phyloP scores from a whole-genome alignment of 2,797 vertebrate species.

The Pseudopleuronectes americanus region DNA sequence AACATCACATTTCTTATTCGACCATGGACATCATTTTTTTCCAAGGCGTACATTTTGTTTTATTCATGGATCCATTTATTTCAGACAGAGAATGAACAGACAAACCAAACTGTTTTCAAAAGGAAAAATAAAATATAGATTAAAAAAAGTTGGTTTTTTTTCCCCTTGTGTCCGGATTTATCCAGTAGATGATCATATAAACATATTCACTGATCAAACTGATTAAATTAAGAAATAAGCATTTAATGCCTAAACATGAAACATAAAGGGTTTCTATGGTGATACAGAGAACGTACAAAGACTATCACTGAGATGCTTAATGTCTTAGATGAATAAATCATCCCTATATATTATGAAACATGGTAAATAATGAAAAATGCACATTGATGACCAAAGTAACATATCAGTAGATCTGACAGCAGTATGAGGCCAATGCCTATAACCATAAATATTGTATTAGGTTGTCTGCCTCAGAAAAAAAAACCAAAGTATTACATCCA shows the following conservation, averaged over 20 bases:
- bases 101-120: not conserved
- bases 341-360: conserved; percentile 52
- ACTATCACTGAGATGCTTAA: conserved; percentile 24
- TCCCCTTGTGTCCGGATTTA: not conserved
- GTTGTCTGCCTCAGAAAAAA: conserved; percentile 16
- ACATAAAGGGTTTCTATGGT: not conserved
- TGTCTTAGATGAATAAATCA: conserved; percentile 59
- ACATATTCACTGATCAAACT: conserved; percentile 1
- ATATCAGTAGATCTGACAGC: conserved; percentile 36
- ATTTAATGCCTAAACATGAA: not conserved
- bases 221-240: not conserved
- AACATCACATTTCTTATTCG: conserved; percentile 53
- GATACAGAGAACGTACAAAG: not conserved
- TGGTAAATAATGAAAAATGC: conserved; percentile 55
- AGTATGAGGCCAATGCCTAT: conserved; percentile 25
- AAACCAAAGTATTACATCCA: not conserved
- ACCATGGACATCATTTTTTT: conserved; percentile 24
- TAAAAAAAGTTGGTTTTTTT: not conserved
- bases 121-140: not conserved
- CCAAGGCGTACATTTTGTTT: conserved; percentile 6
- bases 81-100: not conserved
- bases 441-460: conserved; percentile 34
- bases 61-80: not conserved
- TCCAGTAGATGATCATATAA: not conserved
- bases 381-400: conserved; percentile 40